Evolutionary conservation across 2,113 vertebrate genomes (phyloP).

Genomic region (Tricholaema leucomelas): DNA sequence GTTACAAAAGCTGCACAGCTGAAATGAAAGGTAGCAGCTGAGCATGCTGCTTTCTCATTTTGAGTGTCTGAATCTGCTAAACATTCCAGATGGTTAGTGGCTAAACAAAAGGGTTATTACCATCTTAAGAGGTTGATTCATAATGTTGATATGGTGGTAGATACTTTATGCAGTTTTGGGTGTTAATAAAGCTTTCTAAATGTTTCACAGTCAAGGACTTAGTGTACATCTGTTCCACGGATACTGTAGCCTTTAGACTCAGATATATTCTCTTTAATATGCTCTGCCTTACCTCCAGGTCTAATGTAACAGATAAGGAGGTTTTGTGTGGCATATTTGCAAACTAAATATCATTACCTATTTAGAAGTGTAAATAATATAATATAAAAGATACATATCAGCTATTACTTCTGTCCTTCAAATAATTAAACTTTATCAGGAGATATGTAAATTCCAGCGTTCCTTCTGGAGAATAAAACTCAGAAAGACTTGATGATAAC

Average conservation of each 20-base stretch:
- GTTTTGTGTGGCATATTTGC: background rate
- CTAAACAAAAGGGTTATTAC: conserved; percentile 25
- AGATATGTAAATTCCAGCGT: background rate
- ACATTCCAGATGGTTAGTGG: conserved; percentile 8
- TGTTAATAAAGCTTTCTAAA: conserved; percentile 20
- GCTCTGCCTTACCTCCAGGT: background rate
- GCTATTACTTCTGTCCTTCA: background rate
- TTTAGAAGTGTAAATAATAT: background rate
- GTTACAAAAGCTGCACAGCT: background rate
- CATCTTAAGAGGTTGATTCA: background rate
- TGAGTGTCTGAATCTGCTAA: background rate
- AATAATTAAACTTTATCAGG: background rate
- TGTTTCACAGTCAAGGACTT: background rate
- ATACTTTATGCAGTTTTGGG: background rate
- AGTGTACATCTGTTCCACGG: conserved; percentile 4
- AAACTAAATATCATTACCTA: background rate
- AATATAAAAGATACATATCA: background rate
- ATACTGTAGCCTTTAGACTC: background rate
- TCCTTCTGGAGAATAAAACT: background rate
- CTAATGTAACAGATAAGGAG: background rate
- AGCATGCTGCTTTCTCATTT: background rate
- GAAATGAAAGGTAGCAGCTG: background rate
- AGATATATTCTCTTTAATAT: background rate
- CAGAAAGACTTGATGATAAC: background rate
- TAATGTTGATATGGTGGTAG: background rate